These are phyloP conservation scores for Calliphora vomitoria DNA, from an alignment of 2,888 invertebrate genomes.

Conservation along the genomic window DNA sequence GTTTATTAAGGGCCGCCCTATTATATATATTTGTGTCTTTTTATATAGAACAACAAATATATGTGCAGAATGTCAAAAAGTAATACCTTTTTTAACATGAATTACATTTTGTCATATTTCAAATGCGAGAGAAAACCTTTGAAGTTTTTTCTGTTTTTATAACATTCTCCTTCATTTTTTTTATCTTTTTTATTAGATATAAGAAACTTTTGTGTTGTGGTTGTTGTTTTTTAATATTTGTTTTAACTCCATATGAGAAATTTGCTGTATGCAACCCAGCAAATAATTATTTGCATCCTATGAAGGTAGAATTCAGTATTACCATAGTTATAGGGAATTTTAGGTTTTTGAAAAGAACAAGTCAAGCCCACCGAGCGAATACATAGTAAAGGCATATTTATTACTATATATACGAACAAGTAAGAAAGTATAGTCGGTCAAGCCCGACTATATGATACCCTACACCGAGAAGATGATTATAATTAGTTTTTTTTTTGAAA, in stretches of 20 bases:
- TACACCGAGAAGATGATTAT: too few species aligned
- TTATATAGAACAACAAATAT: not conserved
- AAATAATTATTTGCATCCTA: too few species aligned
- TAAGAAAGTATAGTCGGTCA: too few species aligned
- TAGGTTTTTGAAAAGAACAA: too few species aligned
- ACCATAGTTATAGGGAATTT: too few species aligned
- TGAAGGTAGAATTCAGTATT: too few species aligned
- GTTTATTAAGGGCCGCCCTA: too few species aligned
- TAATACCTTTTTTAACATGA: constrained; percentile 37
- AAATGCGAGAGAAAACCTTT: constrained; percentile 20
- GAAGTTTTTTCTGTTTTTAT: constrained; percentile 25
- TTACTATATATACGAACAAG: too few species aligned
- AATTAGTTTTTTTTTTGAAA: too few species aligned
- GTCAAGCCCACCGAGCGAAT: too few species aligned
- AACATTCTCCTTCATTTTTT: not conserved
- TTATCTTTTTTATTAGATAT: constrained; percentile 1
- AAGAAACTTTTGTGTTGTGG: constrained; percentile 2
- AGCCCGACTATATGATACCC: too few species aligned
- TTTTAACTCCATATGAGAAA: not conserved
- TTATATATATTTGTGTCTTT: not conserved
- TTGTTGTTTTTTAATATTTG: not conserved
- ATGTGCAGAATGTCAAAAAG: constrained; percentile 23
- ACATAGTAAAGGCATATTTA: too few species aligned
- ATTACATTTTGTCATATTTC: constrained; percentile 32
- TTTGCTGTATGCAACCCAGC: not conserved